Evolutionary conservation across 2,888 invertebrate genomes (phyloP), one percentile per base, ranked within the genome.

Genomic region (Portevinia maculata): DNA sequence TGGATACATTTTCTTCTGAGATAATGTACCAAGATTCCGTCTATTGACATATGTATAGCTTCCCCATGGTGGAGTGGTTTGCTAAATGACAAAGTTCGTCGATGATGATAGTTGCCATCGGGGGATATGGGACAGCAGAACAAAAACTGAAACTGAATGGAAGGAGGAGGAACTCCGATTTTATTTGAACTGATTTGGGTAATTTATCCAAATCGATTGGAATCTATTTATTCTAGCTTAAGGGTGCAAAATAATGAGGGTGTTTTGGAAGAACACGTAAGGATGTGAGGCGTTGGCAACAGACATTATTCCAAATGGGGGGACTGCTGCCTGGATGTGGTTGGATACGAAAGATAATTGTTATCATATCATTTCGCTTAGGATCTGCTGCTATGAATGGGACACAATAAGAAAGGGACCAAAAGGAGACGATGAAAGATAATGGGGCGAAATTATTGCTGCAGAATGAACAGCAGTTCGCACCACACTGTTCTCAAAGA

Each of bases 111-210:
- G 62, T 73, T 74, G 60, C 41, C 39, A 48, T 30, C 4, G 13
- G 28, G 8, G 3, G 39, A 39, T 13, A 39, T 15, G 13, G 19
- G 9, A 39, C 2, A 39, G 5, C 15, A 32, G 13, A 39, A 39
- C n/a, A 37, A 39, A 39, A 39, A 2, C 39, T 39, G 39, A 39
- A 6, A 15, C 7, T 15, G 15, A 39, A 24, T 5, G 24, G 37
- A n/a, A 13, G 9, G 5, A 44, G 7, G 3, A 39, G 67, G 28
- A 69, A 79, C 64, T 70, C 37, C 76, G 70, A 76, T 76, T 81
- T 53, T 70, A 75, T 75, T 81, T 64, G 64, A 70, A 81, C 76
- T 76, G 81, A 81, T 81, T 81, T 81, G 70, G 81, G 76, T 71
- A 81, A 81, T 76, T 81, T 76, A 71, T 60, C 64, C 65, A 70